Evolutionary conservation across 1,140 invertebrate genomes (phyloP), one percentile per base, ranked within the genome.

Genomic region (Helicoverpa zea): DNA sequence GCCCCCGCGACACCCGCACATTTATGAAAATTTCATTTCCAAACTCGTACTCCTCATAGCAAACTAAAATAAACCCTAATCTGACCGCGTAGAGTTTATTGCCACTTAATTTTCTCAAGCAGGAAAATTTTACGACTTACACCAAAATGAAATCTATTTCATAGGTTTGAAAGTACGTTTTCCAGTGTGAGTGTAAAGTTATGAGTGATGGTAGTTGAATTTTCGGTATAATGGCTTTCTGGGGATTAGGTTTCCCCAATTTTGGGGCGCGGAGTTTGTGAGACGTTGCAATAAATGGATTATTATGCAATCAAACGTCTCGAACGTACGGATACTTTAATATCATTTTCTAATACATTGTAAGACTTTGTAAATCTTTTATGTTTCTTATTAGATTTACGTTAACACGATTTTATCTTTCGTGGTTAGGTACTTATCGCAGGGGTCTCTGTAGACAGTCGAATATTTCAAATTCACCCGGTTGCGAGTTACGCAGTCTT

Each of bases 11-110:
- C 80, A 80, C 80, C 80, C 81, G 81, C 87, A 83, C 90, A 89
- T 88, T 92, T 94, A 94, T 94, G 92, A 94, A 93, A 94, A 92
- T 94, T 92, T 92, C 88, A 92, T 92, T 91, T 89, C 88, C 85
- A 88, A 90, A 89, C 88, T 80, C 80, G 66, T 81, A 87, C 70
- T 79, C 76, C 58, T 80, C 70, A 29, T 80, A 79, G 82, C 91
- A 87, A 90, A 87, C 88, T 70, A 91, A 92, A 92, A 84, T 92
- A 89, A 88, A 89, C 91, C 86, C 86, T 94, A 94, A 91, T 86
- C 59, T 87, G 68, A 87, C 78, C 85, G 75, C 82, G 79, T 85
- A 93, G 82, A 87, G 90, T 87, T 82, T 86, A 89, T 88, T 88
- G 83, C 87, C 87, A 86, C 88, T 90, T 83, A 91, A 90, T 90